Base-by-base conservation (phyloP, 2,113 vertebrate species). In the Chamaea fasciata region DNA sequence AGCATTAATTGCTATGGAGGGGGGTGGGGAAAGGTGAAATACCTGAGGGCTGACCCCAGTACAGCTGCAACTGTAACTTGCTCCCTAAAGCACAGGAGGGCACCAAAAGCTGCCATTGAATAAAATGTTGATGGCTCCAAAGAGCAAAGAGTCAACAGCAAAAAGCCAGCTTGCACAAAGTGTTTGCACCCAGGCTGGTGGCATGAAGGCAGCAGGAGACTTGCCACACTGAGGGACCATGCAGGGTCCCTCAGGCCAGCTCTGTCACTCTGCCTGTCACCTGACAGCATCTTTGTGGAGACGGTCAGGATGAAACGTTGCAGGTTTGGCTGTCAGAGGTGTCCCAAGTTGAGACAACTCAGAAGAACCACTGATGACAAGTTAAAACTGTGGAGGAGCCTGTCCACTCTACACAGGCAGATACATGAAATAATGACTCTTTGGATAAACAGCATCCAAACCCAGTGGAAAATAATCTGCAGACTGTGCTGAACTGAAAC, bases 141-240 rank as follows among this genome's bases (percentile, higher is more conserved):
- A 47, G 17, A 33, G 7, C 13, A 15, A 55, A 21, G 24, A 27
- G 17, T 2, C 0, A 0, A n/a, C 55, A 63, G 50, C 55, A 46
- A 6, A 8, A 83, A 65, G 21, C 12, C 35, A 33, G 33, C 21
- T 30, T 23, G 26, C 11, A 37, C 39, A 41, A 47, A 52, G 1
- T 28, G 15, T 31, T 83, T 2, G 0, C 19, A 27, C 11, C 15
- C 14, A 62, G 30, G 31, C 2, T 77, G 55, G 14, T 49, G 39
- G 7, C 46, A 35, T 0, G 0, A 62, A 62, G 22, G 50, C 37
- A 84, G 39, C 23, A 60, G 77, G 23, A 83, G 35, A 42, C 9
- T 20, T 80, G 68, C 15, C 2, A 0, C 0, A 0, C 37, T 20
- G 31, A 16, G 27, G 17, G 26, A 16, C 27, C 18, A 7, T 1